These are phyloP conservation scores for Pavo muticus DNA, from an alignment of 2,113 vertebrate species.

Conservation along the genomic window DNA sequence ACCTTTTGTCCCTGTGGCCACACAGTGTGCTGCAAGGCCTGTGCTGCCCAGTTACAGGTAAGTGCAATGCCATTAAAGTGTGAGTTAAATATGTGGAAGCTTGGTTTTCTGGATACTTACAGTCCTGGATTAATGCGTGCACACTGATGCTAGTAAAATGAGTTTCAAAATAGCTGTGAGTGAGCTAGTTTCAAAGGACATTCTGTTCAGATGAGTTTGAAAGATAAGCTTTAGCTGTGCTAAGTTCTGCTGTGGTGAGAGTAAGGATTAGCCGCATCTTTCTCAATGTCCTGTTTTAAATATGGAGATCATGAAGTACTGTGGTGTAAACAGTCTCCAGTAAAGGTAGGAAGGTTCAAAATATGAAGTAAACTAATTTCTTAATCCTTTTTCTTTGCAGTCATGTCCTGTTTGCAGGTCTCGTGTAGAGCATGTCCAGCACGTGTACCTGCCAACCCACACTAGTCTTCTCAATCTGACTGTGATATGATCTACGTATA, in stretches of 20 bases:
- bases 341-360: neutral
- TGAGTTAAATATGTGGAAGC: accelerated
- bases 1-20: slow-evolving; percentile 98
- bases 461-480: slow-evolving; percentile 94
- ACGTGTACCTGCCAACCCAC: slow-evolving; percentile 96
- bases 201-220: neutral
- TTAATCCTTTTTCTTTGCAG: slow-evolving; percentile 74
- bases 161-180: neutral
- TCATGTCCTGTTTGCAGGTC: slow-evolving; percentile 94
- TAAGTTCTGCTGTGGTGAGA: accelerated
- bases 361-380: neutral
- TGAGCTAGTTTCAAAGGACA: neutral
- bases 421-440: slow-evolving; percentile 92
- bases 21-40: slow-evolving; percentile 95
- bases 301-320: neutral
- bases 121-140: neutral
- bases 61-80: neutral
- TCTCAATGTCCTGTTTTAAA: neutral
- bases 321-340: accelerated
- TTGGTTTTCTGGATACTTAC: neutral
- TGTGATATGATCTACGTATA: slow-evolving; percentile 72
- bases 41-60: slow-evolving; percentile 93
- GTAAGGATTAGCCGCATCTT: neutral
- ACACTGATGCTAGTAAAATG: neutral
- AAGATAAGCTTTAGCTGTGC: neutral